Base-by-base conservation (phyloP, 1,140 invertebrate genomes). In the Euura saliciscinereae region DNA sequence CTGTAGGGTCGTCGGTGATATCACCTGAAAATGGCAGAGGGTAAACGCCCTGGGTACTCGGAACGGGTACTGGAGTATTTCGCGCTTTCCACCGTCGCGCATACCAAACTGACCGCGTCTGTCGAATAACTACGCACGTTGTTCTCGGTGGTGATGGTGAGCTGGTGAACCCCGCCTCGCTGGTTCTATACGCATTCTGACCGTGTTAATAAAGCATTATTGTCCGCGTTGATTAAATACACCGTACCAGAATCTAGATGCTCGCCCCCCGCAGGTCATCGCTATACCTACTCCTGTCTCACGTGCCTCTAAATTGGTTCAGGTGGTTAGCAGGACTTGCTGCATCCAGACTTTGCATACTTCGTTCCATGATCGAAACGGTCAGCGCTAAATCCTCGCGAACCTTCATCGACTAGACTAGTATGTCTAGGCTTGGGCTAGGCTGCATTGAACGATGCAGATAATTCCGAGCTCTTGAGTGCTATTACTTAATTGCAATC, bases 401-500 rank as follows among this genome's bases (percentile, higher is more conserved):
- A 28, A 28, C 28, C 28, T 28, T 28, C 28, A 28, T 28, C 28
- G 28, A 28, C 28, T 28, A 28, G 28, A 28, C 28, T 28, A 28
- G 28, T 28, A 28, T 28, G 28, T 28, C 28, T 28, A 28, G 28
- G 28, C 28, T 28, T 28, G 28, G 28, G 28, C 28, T 28, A 28
- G 28, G 28, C 28, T 28, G 28, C 28, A 28, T 4, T 8, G 10
- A 59, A 59, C 51, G 51, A 59, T 59, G 51, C 51, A 59, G 6
- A 59, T 59, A 59, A 59, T 59, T 11, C 51, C 5, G 51, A 59
- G 28, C 51, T 59, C 51, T 59, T 8, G 51, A 59, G 6, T 59
- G 51, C 51, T 59, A 59, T 59, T 59, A 59, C 51, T 59, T 59
- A 59, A 59, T 59, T 59, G 51, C 51, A 59, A 59, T 59, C 51